Evolutionary conservation across 1,140 invertebrate genomes (phyloP).

Genomic region (Ooceraea biroi): DNA sequence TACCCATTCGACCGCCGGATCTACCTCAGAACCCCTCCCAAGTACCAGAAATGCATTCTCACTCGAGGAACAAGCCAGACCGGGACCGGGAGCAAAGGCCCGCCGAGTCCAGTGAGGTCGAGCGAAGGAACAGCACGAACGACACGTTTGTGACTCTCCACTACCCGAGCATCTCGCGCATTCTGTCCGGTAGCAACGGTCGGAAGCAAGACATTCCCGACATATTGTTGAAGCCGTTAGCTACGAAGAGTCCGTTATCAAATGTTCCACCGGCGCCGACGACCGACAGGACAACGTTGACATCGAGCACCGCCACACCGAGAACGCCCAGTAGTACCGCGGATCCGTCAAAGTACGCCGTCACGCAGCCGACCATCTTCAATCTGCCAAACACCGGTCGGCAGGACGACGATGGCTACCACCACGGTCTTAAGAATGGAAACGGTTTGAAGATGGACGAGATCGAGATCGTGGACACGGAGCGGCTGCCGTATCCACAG

Average conservation of each 20-base stretch:
- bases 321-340: constrained; percentile 45
- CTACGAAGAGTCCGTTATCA: constrained; percentile 87
- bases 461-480: constrained; percentile 81
- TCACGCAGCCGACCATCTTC: constrained; percentile 82
- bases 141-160: constrained; percentile 89
- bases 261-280: constrained; percentile 73
- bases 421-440: constrained; percentile 74
- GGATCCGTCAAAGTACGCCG: constrained; percentile 64
- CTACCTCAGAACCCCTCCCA: constrained; percentile 86
- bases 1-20: constrained; percentile 91
- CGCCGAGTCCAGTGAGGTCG: constrained; percentile 74
- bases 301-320: constrained; percentile 41
- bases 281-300: constrained; percentile 73
- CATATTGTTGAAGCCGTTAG: constrained; percentile 89
- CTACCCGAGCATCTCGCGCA: constrained; percentile 91
- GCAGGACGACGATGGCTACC: constrained; percentile 73
- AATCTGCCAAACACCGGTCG: constrained; percentile 82
- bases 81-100: constrained; percentile 84
- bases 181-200: constrained; percentile 93
- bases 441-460: constrained; percentile 79
- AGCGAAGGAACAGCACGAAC: constrained; percentile 82
- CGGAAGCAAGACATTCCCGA: constrained; percentile 92
- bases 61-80: constrained; percentile 90
- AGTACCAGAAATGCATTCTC: constrained; percentile 81
- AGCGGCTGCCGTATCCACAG: constrained; percentile 81